phyloP scores from a whole-genome alignment of 2,113 vertebrate species.

The Rutilus rutilus region DNA sequence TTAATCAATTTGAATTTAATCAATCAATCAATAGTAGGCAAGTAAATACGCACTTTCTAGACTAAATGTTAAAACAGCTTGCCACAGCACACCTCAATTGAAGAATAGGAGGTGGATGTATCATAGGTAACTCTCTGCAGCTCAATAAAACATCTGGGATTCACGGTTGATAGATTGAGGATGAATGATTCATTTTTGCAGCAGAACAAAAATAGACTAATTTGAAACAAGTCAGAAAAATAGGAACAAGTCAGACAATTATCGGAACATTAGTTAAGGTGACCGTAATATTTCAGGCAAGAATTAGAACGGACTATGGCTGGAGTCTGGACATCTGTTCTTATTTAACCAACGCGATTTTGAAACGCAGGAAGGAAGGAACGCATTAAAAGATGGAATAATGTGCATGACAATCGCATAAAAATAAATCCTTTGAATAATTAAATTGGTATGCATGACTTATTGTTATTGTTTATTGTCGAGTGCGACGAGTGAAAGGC shows the following conservation, averaged over 20 bases:
- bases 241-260: background rate
- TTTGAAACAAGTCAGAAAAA: background rate
- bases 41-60: background rate
- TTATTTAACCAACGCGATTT: background rate
- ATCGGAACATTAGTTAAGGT: background rate
- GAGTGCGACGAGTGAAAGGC: background rate
- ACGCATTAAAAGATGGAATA: background rate
- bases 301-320: background rate
- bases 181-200: background rate
- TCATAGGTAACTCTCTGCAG: constrained; percentile 24
- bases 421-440: background rate
- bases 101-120: background rate
- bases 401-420: background rate
- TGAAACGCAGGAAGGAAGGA: background rate
- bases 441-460: background rate
- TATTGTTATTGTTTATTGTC: background rate
- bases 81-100: background rate
- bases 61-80: background rate
- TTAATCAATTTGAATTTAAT: background rate
- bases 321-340: background rate
- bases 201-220: background rate
- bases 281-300: background rate
- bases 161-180: background rate
- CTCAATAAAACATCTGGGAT: background rate
- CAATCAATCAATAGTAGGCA: background rate